Evolutionary conservation across 1,140 invertebrate species (phyloP), one percentile per base, ranked within the genome.

Genomic region (Antheraea pernyi): DNA sequence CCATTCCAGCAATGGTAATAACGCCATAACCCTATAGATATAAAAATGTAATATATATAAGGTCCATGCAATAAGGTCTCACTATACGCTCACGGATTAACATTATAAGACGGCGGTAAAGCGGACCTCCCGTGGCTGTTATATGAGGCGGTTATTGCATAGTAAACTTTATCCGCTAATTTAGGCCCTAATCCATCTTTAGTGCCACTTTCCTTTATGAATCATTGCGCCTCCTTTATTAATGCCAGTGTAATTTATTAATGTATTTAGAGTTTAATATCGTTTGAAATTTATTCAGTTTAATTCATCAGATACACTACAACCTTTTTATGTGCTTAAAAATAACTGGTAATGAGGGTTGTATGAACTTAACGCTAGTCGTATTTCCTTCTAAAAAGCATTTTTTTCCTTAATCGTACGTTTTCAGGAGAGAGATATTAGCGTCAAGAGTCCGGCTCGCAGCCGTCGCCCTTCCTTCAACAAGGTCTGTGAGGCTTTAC

Each of bases 381-480:
- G n/a, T n/a, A n/a, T n/a, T n/a, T n/a, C n/a, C 22, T 1, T 30
- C 22, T 30, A 2, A 30, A 30, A 30, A 30, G 4, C 4, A 30
- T 30, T 4, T 1, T 30, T 30, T 30, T 30, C 22, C 4, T 30
- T 30, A 30, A 37, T 39, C 42, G 64, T 48, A 19, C 48, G 30
- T 48, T n/a, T n/a, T n/a, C 58, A 74, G 6, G 74, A 69, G 9
- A 30, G 10, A 4, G 73, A 68, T 0, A 77, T 48, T 37, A n/a
- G 39, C 30, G 19, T 0, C 0, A 69, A 64, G 0, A 80, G 75
- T 37, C 79, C 79, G 19, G 59, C 75, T 2, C 84, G 87, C 48
- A 79, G 83, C 0, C 82, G 91, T 0, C 84, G 91, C 53, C 83
- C 85, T 13, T 93, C 91, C 0, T 93, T 93, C 77, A 86, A 81